Conservation (phyloP, 2,113 vertebrate genomes). For the Calidris pygmaea region DNA sequence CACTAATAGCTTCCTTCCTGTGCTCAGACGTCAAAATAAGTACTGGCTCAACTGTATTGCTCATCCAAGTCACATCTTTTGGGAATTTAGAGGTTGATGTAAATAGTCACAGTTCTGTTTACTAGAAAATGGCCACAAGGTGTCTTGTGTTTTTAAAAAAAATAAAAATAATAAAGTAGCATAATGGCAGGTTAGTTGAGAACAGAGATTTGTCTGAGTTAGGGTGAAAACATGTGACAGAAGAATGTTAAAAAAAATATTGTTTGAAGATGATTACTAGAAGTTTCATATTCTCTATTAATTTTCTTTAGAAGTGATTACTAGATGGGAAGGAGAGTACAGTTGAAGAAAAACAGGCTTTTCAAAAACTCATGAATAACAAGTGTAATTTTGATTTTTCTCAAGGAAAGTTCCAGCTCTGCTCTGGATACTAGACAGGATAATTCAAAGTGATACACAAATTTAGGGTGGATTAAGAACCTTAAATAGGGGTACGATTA, state of each 20-base stretch:
- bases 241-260: not conserved
- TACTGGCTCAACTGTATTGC: not conserved
- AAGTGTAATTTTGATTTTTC: not conserved
- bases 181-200: fast-evolving
- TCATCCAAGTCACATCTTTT: not conserved
- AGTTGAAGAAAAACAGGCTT: not conserved
- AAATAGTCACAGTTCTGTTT: fast-evolving
- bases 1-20: fast-evolving
- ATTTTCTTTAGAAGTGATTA: not conserved
- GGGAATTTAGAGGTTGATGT: not conserved
- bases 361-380: not conserved
- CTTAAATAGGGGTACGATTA: not conserved
- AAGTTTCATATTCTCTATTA: fast-evolving
- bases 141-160: not conserved
- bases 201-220: not conserved
- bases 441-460: not conserved
- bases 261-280: not conserved
- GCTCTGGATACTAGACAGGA: not conserved
- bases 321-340: not conserved
- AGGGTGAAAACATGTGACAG: not conserved
- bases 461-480: not conserved
- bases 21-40: fast-evolving
- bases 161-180: too few relatives aligned
- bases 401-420: not conserved
- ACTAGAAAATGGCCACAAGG: not conserved